Percentiles rank a stretch among this genome's conserved stretches.
Conservation (phyloP, 2,888 invertebrate species). For the Apomyelois bistriatella region DNA sequence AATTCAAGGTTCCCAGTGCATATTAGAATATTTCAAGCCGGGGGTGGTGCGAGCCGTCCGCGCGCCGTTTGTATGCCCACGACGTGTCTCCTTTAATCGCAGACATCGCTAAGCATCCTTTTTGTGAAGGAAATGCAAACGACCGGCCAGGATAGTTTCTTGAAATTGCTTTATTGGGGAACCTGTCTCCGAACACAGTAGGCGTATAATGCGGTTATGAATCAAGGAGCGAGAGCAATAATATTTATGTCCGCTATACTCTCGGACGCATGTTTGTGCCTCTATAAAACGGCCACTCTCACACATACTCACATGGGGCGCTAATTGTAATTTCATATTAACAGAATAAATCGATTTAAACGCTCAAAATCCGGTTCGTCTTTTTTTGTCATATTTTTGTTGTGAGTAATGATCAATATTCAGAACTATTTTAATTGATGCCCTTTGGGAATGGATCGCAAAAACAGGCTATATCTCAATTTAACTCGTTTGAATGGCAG, state of each 20-base stretch:
- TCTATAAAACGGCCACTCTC: constrained; percentile 20
- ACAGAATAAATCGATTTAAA: constrained; percentile 36
- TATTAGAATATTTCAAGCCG: constrained; percentile 3
- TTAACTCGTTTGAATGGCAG: constrained; percentile 26
- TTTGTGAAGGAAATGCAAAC: constrained; percentile 63
- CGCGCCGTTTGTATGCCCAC: background rate
- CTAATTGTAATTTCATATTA: constrained; percentile 40
- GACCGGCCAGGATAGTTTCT: constrained; percentile 64
- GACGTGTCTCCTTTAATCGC: constrained; percentile 10
- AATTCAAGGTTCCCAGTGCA: background rate
- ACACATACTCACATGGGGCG: constrained; percentile 14
- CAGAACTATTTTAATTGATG: constrained; percentile 36
- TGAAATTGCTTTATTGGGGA: constrained; percentile 74
- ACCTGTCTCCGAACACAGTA: constrained; percentile 64
- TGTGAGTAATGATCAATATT: constrained; percentile 34
- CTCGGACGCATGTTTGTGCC: constrained; percentile 29
- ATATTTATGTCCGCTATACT: constrained; percentile 41
- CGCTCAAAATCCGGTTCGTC: constrained; percentile 29
- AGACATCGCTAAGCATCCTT: constrained; percentile 55
- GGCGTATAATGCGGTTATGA: constrained; percentile 58
- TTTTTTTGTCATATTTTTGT: constrained; percentile 28
- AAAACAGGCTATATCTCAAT: constrained; percentile 35
- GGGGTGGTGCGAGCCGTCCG: background rate
- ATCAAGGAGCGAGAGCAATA: constrained; percentile 50
- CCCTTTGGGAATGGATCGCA: constrained; percentile 30